These are phyloP conservation scores for Drosophila tropicalis DNA, from an alignment of 1,140 invertebrate genomes.

Conservation along the genomic window DNA sequence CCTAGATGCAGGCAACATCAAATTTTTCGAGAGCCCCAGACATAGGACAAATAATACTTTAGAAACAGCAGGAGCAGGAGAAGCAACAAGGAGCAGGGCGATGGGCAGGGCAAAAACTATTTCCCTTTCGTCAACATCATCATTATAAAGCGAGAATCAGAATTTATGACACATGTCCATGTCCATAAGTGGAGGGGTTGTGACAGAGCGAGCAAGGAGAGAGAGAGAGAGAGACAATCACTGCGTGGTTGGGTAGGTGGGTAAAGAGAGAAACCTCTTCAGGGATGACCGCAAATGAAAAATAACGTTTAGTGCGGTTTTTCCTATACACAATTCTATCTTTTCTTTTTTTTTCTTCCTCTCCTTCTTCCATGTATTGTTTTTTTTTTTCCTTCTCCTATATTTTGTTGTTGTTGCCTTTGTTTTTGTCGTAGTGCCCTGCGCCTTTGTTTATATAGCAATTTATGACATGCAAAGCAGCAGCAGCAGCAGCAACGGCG, in stretches of 20 bases:
- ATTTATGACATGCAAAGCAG: conserved; percentile 62
- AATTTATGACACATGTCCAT: conserved; percentile 48
- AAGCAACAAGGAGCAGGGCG: neutral
- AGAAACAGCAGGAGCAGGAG: conserved; percentile 7
- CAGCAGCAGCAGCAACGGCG: conserved; percentile 11
- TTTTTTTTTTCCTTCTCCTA: neutral
- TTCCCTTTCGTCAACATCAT: conserved; percentile 49
- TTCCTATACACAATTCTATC: neutral
- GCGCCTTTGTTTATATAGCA: conserved; percentile 64
- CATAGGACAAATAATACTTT: conserved; percentile 47
- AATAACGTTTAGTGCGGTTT: conserved; percentile 39
- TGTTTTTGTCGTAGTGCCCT: conserved; percentile 14
- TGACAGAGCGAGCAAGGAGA: neutral
- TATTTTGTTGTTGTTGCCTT: neutral
- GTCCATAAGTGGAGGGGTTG: neutral
- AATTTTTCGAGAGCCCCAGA: conserved; percentile 36
- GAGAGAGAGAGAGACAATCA: neutral
- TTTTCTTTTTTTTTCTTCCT: neutral
- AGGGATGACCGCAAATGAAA: conserved; percentile 30
- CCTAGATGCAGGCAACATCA: conserved; percentile 24
- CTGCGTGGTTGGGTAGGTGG: neutral
- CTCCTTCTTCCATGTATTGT: neutral
- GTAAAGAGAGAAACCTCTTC: neutral
- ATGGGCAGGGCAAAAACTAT: conserved; percentile 33
- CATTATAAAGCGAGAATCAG: conserved; percentile 45